Evolutionary conservation across 2,113 vertebrate species (phyloP).

Genomic region (Mesitornis unicolor): DNA sequence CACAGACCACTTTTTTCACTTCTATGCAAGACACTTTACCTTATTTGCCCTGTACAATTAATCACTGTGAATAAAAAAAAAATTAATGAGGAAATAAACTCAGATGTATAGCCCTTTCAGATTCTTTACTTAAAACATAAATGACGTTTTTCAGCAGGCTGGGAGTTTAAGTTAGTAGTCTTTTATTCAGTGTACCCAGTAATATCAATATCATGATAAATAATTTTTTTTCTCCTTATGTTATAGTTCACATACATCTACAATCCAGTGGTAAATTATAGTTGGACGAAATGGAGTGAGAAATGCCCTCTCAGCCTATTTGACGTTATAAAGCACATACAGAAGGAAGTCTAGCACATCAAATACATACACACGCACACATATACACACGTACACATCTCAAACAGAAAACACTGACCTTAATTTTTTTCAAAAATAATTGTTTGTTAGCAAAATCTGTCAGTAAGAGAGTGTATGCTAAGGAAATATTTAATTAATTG

Average conservation of each 20-base stretch:
- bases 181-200: background rate
- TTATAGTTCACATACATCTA: background rate
- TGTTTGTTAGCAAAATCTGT: background rate
- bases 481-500: background rate
- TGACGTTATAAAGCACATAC: background rate
- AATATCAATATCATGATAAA: background rate
- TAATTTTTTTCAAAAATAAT: background rate
- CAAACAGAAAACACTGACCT: background rate
- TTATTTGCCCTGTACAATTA: background rate
- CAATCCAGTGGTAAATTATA: background rate
- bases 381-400: background rate
- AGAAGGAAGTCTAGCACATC: background rate
- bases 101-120: background rate
- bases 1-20: background rate
- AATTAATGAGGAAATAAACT: background rate
- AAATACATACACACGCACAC: background rate
- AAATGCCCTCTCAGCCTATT: conserved; percentile 25
- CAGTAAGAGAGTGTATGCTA: background rate
- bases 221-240: background rate
- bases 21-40: background rate
- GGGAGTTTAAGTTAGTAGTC: background rate
- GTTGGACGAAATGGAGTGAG: background rate
- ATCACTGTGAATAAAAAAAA: background rate
- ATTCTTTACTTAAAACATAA: background rate
- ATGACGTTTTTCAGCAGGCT: background rate